Conservation (phyloP, 1,140 invertebrate genomes). For the Homalodisca vitripennis region DNA sequence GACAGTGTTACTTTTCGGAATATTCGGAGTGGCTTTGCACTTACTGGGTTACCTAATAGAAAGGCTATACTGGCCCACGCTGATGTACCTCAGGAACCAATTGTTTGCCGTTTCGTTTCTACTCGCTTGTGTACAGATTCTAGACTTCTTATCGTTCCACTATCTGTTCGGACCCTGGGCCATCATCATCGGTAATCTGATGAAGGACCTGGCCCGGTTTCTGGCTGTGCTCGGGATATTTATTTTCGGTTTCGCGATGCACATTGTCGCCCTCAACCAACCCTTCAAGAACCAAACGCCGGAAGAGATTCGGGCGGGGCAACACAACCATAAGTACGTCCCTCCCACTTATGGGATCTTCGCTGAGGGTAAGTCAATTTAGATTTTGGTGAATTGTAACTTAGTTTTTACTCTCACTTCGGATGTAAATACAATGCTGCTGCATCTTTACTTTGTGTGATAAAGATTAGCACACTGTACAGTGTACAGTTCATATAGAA, state of each 20-base stretch:
- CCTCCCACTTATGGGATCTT: conserved; percentile 51
- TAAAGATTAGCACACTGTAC: background rate
- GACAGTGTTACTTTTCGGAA: conserved; percentile 87
- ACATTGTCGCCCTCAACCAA: conserved; percentile 94
- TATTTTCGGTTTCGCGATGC: conserved; percentile 97
- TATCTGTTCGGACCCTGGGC: conserved; percentile 99
- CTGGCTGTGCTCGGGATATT: conserved; percentile 96
- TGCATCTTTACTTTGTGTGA: background rate
- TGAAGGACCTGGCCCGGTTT: conserved; percentile 92
- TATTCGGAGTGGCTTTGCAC: conserved; percentile 89
- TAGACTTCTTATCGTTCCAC: conserved; percentile 97
- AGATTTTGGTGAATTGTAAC: conserved; percentile 19
- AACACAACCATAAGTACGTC: conserved; percentile 24
- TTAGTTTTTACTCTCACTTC: background rate
- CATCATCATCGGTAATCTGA: conserved; percentile 85
- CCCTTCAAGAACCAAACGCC: conserved; percentile 70
- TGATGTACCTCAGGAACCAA: conserved; percentile 94
- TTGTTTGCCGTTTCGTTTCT: conserved; percentile 93
- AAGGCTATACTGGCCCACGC: conserved; percentile 70
- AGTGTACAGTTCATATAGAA: too few relatives aligned
- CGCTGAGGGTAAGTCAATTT: conserved; percentile 70
- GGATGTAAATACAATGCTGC: conserved; percentile 16
- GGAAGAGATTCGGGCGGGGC: conserved; percentile 49
- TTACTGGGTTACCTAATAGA: conserved; percentile 64
- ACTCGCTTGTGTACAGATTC: conserved; percentile 93